phyloP scores from a whole-genome alignment of 2,888 invertebrate species.

The Heliconius aoede region DNA sequence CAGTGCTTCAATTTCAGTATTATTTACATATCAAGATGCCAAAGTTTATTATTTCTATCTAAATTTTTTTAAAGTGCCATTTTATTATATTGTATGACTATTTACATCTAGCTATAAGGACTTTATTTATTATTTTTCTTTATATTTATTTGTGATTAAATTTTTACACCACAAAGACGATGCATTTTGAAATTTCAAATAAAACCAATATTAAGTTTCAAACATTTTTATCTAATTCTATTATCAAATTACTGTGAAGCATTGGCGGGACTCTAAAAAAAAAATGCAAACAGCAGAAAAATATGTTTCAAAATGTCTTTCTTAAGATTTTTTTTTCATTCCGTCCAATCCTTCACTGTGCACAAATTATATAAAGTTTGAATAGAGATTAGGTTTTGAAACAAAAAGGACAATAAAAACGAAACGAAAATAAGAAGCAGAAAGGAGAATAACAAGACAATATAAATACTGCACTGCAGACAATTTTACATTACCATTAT shows the following conservation, averaged over 20 bases:
- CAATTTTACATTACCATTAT: conserved; percentile 52
- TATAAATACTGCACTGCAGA: conserved; percentile 50
- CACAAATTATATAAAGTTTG: conserved; percentile 73
- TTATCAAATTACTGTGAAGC: conserved; percentile 71
- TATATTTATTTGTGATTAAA: conserved; percentile 57
- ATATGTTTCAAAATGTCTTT: conserved; percentile 25
- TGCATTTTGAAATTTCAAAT: conserved; percentile 44
- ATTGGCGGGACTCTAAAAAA: conserved; percentile 56
- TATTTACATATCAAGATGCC: conserved; percentile 75
- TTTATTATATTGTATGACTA: conserved; percentile 68
- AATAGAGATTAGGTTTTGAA: conserved; percentile 72
- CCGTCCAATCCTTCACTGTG: conserved; percentile 68
- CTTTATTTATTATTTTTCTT: conserved; percentile 53
- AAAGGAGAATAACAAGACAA: conserved; percentile 63
- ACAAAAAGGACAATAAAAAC: conserved; percentile 67
- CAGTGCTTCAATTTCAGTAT: conserved; percentile 59
- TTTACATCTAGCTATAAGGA: conserved; percentile 59
- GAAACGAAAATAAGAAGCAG: too few relatives aligned
- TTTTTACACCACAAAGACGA: conserved; percentile 52
- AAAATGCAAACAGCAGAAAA: conserved; percentile 36
- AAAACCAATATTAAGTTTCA: conserved; percentile 64
- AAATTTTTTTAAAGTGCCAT: conserved; percentile 71
- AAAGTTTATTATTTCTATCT: conserved; percentile 62
- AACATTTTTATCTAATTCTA: conserved; percentile 78
- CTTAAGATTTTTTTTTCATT: conserved; percentile 44